Evolutionary conservation across 2,888 invertebrate genomes (phyloP).

Genomic region (Helobdella robusta): DNA sequence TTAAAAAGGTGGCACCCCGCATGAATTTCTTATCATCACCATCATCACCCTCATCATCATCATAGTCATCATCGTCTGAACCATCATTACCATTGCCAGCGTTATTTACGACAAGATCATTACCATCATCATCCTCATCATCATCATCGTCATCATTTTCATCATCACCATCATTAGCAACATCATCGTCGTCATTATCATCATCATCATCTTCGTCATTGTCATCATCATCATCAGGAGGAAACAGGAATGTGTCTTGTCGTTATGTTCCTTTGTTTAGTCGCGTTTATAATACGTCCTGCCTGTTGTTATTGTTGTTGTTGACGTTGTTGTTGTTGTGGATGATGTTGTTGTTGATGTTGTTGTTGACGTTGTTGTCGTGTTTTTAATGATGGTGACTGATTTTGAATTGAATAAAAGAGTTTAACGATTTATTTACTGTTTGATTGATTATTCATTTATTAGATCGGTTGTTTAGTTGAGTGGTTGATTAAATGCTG

Average conservation of each 20-base stretch:
- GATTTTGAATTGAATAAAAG: background rate
- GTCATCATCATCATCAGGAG: background rate
- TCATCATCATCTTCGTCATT: background rate
- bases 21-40: background rate
- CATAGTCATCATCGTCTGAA: background rate
- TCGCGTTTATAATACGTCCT: background rate
- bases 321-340: background rate
- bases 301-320: background rate
- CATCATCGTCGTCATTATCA: background rate
- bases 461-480: too few species aligned
- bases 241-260: background rate
- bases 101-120: too few species aligned
- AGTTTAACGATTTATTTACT: background rate
- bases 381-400: background rate
- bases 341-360: background rate
- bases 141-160: background rate
- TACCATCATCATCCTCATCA: background rate
- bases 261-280: background rate
- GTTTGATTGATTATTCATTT: background rate
- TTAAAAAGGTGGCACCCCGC: too few species aligned
- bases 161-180: background rate
- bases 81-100: background rate
- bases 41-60: background rate
- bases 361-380: background rate
- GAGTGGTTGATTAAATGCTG: too few species aligned